Percentiles rank a stretch among this genome's conserved stretches.
These are phyloP conservation scores for Gallinago stenura DNA, from an alignment of 2,797 vertebrate genomes.

Conservation along the genomic window DNA sequence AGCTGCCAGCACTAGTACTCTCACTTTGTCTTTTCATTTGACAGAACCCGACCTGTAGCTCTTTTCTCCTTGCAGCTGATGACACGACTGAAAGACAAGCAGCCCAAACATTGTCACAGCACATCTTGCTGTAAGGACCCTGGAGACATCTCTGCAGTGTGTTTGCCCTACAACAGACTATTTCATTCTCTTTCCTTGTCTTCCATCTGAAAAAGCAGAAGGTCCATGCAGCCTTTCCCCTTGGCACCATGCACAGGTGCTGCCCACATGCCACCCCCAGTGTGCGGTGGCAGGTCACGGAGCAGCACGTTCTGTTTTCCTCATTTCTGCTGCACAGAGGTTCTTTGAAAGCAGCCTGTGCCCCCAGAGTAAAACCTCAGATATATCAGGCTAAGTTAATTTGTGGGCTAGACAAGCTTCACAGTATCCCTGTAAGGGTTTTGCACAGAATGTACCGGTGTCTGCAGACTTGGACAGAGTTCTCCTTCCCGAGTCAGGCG, in stretches of 20 bases:
- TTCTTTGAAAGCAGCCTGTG: neutral
- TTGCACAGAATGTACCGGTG: constrained; percentile 51
- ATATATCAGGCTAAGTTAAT: constrained; percentile 37
- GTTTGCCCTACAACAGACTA: neutral
- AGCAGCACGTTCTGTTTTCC: neutral
- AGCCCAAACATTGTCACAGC: neutral
- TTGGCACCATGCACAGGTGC: rapidly evolving
- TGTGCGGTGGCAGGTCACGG: rapidly evolving
- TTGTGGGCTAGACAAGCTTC: constrained; percentile 49
- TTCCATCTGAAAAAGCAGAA: neutral
- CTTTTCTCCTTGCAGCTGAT: neutral
- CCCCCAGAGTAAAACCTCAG: constrained; percentile 38
- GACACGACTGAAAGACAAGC: neutral
- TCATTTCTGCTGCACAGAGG: neutral
- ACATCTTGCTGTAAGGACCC: neutral
- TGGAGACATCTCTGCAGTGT: neutral
- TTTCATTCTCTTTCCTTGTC: neutral
- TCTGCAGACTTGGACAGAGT: constrained; percentile 65
- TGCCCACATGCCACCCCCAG: rapidly evolving
- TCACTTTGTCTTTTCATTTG: neutral
- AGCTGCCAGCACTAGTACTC: neutral
- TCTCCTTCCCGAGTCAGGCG: neutral
- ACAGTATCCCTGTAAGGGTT: constrained; percentile 10
- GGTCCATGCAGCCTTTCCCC: neutral
- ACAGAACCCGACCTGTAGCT: neutral